phyloP scores from a whole-genome alignment of 2,888 invertebrate genomes.

The Chorisops tibialis region DNA sequence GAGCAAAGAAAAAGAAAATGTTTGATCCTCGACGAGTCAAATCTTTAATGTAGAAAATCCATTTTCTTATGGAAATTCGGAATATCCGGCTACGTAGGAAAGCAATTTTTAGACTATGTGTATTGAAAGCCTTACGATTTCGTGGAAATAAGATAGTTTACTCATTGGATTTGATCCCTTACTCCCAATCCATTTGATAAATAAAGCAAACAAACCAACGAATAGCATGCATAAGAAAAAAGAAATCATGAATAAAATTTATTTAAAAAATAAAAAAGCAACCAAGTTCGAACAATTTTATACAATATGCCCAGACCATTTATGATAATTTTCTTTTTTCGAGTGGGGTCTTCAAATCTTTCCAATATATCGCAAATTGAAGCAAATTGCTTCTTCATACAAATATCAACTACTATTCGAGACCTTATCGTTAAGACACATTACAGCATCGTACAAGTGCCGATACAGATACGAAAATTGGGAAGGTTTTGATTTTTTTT shows the following conservation, averaged over 20 bases:
- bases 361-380: not conserved
- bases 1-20: too few species aligned
- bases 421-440: not conserved
- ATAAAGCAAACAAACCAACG: too few species aligned
- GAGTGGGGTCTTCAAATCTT: too few species aligned
- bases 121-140: constrained; percentile 7
- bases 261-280: not conserved
- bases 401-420: not conserved
- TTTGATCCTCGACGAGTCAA: constrained; percentile 4
- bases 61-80: constrained; percentile 21
- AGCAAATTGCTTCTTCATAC: not conserved
- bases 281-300: not conserved
- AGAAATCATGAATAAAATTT: not conserved
- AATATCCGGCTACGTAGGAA: constrained; percentile 14
- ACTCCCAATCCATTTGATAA: too few species aligned
- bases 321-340: not conserved
- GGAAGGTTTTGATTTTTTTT: too few species aligned
- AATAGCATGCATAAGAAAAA: too few species aligned
- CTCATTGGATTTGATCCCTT: constrained; percentile 1
- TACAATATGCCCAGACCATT: not conserved
- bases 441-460: too few species aligned
- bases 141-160: constrained; percentile 8
- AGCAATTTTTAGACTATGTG: constrained; percentile 16
- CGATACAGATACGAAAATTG: too few species aligned
- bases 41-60: constrained; percentile 18